These are phyloP conservation scores for Steinernema carpocapsae DNA, from an alignment of 2,888 invertebrate species.

Conservation along the genomic window DNA sequence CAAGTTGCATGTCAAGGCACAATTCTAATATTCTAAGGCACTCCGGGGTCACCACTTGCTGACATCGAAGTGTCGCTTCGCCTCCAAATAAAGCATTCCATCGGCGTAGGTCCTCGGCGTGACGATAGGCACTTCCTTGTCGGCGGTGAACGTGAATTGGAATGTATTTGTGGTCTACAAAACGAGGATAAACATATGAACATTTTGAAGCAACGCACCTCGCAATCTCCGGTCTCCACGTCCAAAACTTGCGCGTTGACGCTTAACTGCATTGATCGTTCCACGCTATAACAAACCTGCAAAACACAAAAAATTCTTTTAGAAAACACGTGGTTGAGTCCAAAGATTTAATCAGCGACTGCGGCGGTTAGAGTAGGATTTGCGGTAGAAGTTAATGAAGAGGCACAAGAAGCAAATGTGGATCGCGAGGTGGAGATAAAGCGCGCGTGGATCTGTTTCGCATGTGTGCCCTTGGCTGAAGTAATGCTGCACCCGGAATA, in stretches of 20 bases:
- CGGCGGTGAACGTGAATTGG: slow-evolving; percentile 75
- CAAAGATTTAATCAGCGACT: neutral
- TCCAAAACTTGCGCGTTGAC: slow-evolving; percentile 78
- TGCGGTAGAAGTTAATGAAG: slow-evolving; percentile 55
- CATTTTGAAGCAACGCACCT: slow-evolving; percentile 51
- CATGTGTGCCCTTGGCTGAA: slow-evolving; percentile 40
- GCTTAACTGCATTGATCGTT: slow-evolving; percentile 75
- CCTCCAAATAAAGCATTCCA: slow-evolving; percentile 44
- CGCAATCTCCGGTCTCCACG: slow-evolving; percentile 73
- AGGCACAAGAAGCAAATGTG: slow-evolving; percentile 56
- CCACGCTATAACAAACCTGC: slow-evolving; percentile 73
- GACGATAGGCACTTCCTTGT: slow-evolving; percentile 45
- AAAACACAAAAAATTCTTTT: slow-evolving; percentile 16
- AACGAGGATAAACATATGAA: neutral
- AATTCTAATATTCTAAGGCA: neutral
- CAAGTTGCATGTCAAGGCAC: too few relatives aligned
- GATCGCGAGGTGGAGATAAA: slow-evolving; percentile 46
- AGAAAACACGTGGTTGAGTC: neutral
- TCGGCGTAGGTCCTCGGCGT: slow-evolving; percentile 52
- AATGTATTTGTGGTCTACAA: slow-evolving; percentile 77
- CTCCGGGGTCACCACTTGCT: neutral
- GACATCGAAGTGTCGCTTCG: slow-evolving; percentile 41
- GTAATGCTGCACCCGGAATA: slow-evolving; percentile 71
- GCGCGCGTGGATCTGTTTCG: slow-evolving; percentile 38
- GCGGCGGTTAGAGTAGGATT: slow-evolving; percentile 34